Conservation (phyloP, 2,888 invertebrate genomes). For the Onchidella celtica region DNA sequence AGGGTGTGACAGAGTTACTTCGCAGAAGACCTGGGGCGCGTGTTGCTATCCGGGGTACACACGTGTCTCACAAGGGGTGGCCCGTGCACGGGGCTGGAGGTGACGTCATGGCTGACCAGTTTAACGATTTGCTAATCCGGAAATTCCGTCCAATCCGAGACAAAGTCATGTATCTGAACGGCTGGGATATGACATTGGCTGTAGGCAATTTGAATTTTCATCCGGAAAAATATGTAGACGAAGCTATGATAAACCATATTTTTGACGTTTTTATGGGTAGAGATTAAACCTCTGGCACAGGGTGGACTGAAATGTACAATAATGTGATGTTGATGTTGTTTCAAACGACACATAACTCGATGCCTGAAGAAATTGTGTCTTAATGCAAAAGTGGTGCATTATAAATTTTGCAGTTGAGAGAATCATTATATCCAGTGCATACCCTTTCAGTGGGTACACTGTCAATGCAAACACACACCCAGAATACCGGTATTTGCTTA, state of each 20-base stretch:
- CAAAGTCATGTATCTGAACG: background rate
- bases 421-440: too few species aligned
- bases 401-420: too few species aligned
- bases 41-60: background rate
- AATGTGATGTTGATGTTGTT: too few species aligned
- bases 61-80: constrained; percentile 22
- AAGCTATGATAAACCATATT: constrained; percentile 9
- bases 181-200: constrained; percentile 19
- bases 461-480: too few species aligned
- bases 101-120: background rate
- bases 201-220: constrained; percentile 21
- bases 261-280: constrained; percentile 12
- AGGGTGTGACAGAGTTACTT: background rate
- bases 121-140: background rate
- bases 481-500: too few species aligned
- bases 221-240: background rate
- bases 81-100: constrained; percentile 6
- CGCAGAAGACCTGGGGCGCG: background rate
- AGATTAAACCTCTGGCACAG: too few species aligned
- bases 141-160: background rate
- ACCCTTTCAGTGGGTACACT: too few species aligned
- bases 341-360: too few species aligned
- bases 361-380: too few species aligned
- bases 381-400: too few species aligned
- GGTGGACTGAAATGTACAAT: too few species aligned